A percentile compares a stretch with the other conserved stretches of the same genome.
These are phyloP conservation scores for Tylochromis polylepis DNA, from an alignment of 2,113 vertebrate genomes.

Conservation along the genomic window DNA sequence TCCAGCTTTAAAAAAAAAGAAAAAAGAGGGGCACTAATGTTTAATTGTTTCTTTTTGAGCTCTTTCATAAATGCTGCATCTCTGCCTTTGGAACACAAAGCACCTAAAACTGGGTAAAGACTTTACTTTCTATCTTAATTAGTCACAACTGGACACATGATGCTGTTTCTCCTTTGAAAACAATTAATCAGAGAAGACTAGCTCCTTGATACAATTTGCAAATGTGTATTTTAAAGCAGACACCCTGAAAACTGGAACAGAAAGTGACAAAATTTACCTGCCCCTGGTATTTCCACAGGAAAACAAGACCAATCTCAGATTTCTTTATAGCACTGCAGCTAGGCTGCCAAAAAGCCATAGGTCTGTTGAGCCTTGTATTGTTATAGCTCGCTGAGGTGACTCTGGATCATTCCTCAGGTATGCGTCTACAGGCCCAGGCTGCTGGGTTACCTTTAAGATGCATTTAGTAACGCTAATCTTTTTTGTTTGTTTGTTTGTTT, in stretches of 20 bases:
- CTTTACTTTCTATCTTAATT: neutral
- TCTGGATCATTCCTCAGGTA: neutral
- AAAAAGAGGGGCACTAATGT: neutral
- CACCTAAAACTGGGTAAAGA: neutral
- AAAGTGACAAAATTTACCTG: neutral
- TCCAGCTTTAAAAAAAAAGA: slow-evolving; percentile 73
- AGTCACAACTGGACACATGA: neutral
- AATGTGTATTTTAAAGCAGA: neutral
- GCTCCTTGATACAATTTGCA: neutral
- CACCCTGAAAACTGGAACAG: neutral
- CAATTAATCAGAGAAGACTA: neutral
- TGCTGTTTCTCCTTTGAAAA: neutral
- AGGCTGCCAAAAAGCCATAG: neutral
- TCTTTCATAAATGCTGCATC: neutral
- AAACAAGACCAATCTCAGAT: neutral
- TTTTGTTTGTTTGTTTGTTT: neutral
- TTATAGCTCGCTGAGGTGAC: neutral
- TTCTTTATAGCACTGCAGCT: neutral
- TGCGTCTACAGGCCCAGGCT: neutral
- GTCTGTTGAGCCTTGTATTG: neutral
- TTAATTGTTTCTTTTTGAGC: neutral
- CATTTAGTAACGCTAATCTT: neutral
- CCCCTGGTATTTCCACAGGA: neutral
- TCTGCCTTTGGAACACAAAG: neutral
- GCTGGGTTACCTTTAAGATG: neutral